Conservation (phyloP, 1,140 invertebrate genomes). For the Camponotus vicinus region DNA sequence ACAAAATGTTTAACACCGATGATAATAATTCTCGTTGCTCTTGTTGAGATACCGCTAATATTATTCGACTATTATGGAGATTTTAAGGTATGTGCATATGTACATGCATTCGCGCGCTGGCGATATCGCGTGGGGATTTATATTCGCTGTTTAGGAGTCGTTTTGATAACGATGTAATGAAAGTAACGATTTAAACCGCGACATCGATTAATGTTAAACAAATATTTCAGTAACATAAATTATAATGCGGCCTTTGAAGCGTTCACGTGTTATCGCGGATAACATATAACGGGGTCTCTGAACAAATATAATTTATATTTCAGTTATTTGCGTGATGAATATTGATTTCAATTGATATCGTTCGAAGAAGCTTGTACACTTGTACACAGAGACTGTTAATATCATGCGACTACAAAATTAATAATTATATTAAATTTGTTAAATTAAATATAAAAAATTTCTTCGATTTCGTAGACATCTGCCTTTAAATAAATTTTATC, state of each 20-base stretch:
- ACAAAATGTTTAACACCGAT: conserved; percentile 52
- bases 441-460: neutral
- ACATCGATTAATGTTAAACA: conserved; percentile 33
- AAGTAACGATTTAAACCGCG: conserved; percentile 50
- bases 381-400: neutral
- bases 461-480: neutral
- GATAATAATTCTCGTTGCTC: conserved; percentile 47
- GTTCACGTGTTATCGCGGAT: conserved; percentile 16
- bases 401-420: neutral
- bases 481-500: neutral
- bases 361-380: neutral
- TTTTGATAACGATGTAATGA: conserved; percentile 46
- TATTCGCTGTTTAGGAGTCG: conserved; percentile 23
- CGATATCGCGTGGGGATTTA: neutral
- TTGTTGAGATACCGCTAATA: conserved; percentile 46
- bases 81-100: conserved; percentile 30
- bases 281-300: neutral
- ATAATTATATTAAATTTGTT: neutral
- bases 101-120: neutral
- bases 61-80: conserved; percentile 56
- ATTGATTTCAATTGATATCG: conserved; percentile 6
- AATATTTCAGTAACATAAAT: conserved; percentile 13
- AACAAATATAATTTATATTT: conserved; percentile 3
- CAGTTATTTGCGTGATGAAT: neutral
- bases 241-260: conserved; percentile 8